A percentile compares a stretch with the other conserved stretches of the same genome.
phyloP scores from a whole-genome alignment of 2,113 vertebrate species.

The Neotragus pygmaeus region DNA sequence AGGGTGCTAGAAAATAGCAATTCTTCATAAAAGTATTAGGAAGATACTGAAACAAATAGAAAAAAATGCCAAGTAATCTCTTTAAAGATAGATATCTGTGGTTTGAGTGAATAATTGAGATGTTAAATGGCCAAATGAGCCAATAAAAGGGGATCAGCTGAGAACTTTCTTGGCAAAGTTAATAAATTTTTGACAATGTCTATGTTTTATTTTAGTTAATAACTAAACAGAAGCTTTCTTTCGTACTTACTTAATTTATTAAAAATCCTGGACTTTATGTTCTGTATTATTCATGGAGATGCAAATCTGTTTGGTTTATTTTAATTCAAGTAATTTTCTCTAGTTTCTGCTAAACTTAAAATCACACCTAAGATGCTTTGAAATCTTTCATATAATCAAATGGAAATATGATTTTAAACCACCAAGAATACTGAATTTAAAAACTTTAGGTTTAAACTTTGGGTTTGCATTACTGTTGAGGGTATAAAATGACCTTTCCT shows the following conservation, averaged over 20 bases:
- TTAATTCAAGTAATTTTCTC: neutral
- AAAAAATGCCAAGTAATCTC: neutral
- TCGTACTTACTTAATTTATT: neutral
- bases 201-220: neutral
- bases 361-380: neutral
- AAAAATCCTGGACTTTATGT: neutral
- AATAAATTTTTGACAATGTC: neutral
- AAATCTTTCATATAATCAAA: neutral
- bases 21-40: neutral
- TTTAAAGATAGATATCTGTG: neutral
- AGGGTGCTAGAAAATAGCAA: neutral
- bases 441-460: neutral
- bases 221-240: neutral
- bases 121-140: neutral
- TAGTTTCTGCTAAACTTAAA: neutral
- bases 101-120: neutral
- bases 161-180: neutral
- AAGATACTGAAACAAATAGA: neutral
- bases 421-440: neutral
- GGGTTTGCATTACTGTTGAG: neutral
- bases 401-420: neutral
- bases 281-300: neutral
- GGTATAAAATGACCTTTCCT: neutral
- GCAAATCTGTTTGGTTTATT: neutral
- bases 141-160: neutral